Percentiles rank a stretch among this genome's conserved stretches.
These are phyloP conservation scores for Drosophila quadrilineata DNA, from an alignment of 1,140 invertebrate genomes.

Conservation along the genomic window DNA sequence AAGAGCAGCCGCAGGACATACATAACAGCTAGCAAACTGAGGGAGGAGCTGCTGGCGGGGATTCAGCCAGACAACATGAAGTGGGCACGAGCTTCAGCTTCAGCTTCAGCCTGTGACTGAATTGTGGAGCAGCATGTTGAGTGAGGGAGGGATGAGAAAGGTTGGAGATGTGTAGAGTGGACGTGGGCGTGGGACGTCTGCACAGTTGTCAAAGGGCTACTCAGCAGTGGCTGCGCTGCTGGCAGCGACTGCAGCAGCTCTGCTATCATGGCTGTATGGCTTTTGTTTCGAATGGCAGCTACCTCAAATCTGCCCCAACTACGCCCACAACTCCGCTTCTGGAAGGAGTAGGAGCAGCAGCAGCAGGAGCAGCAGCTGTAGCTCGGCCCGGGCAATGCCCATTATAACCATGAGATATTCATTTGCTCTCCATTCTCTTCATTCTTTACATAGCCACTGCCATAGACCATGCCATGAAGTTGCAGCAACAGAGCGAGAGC, in stretches of 20 bases:
- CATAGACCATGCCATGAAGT: conserved; percentile 42
- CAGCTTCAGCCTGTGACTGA: too few species aligned
- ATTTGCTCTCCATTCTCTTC: conserved; percentile 73
- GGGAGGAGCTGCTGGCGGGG: not conserved
- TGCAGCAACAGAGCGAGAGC: conserved; percentile 38
- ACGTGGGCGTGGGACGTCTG: conserved; percentile 35
- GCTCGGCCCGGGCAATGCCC: conserved; percentile 58
- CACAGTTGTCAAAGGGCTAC: conserved; percentile 62
- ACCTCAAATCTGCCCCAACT: too few species aligned
- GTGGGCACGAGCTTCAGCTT: too few species aligned
- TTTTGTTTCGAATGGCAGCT: not conserved
- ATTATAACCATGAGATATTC: conserved; percentile 77
- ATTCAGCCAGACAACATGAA: conserved; percentile 29
- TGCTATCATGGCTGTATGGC: too few species aligned
- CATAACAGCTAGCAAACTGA: conserved; percentile 1
- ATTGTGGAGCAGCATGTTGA: too few species aligned
- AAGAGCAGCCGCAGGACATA: conserved; percentile 48
- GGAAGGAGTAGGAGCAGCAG: too few species aligned
- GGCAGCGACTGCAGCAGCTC: conserved; percentile 1
- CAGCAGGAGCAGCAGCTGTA: too few species aligned
- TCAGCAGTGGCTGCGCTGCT: conserved; percentile 22
- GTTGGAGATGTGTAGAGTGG: too few species aligned
- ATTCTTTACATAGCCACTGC: conserved; percentile 72
- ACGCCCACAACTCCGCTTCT: too few species aligned
- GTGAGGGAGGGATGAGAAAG: too few species aligned